These are phyloP conservation scores for Lottia scabra DNA, from an alignment of 2,888 invertebrate genomes.

Conservation along the genomic window DNA sequence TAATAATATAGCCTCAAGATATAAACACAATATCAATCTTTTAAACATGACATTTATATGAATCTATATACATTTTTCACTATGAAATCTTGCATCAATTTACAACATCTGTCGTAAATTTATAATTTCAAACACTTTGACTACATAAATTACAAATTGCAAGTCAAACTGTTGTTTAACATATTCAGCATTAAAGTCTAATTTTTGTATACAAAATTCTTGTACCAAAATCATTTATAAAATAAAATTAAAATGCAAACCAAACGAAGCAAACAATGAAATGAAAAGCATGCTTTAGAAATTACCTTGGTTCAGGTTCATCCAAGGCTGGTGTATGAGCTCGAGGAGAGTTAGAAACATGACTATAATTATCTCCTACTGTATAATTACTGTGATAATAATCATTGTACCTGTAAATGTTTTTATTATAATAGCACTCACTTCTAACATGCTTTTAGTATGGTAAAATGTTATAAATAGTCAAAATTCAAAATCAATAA, in stretches of 20 bases:
- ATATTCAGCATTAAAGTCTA: too few species aligned
- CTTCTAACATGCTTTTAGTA: background rate
- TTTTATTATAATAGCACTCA: background rate
- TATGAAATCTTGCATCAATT: too few species aligned
- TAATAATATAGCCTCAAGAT: too few species aligned
- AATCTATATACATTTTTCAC: too few species aligned
- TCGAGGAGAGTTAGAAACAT: constrained; percentile 39
- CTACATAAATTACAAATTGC: too few species aligned
- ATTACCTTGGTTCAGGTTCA: constrained; percentile 20
- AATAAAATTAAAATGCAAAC: background rate
- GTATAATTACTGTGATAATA: constrained; percentile 13
- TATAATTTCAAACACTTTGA: too few species aligned
- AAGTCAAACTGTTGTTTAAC: too few species aligned
- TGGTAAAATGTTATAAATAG: background rate
- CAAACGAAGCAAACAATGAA: background rate
- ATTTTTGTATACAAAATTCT: too few species aligned
- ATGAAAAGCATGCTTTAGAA: background rate
- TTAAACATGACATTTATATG: too few species aligned
- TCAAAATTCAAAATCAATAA: too few species aligned
- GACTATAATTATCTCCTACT: constrained; percentile 38
- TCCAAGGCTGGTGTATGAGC: constrained; percentile 37
- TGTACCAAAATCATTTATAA: background rate
- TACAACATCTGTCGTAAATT: too few species aligned
- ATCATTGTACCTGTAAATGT: constrained; percentile 17
- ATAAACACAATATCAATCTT: too few species aligned